A percentile compares a stretch with the other conserved stretches of the same genome.
Evolutionary conservation across 1,140 invertebrate species (phyloP).

Genomic region (Chrysoperla carnea): DNA sequence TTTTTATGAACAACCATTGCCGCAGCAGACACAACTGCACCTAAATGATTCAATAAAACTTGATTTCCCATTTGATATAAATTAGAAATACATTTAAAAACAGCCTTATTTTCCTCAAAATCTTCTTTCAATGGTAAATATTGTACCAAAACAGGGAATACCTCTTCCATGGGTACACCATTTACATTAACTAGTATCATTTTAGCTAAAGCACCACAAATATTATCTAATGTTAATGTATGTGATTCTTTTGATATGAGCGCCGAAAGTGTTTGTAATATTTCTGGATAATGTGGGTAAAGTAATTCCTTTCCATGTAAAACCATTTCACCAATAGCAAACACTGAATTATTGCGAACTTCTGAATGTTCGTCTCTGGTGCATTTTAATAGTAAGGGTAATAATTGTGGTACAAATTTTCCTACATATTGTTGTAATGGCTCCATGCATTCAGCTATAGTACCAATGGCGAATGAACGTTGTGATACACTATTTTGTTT

Average conservation of each 20-base stretch:
- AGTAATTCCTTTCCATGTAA: constrained; percentile 38
- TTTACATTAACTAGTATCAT: constrained; percentile 45
- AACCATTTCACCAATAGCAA: constrained; percentile 54
- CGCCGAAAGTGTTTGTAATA: constrained; percentile 46
- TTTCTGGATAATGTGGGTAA: constrained; percentile 35
- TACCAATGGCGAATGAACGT: constrained; percentile 52
- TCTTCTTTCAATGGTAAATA: constrained; percentile 58
- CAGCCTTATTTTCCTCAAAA: constrained; percentile 50
- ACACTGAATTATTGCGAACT: constrained; percentile 61
- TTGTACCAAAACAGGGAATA: constrained; percentile 51
- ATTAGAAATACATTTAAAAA: constrained; percentile 43
- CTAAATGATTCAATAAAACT: constrained; percentile 29
- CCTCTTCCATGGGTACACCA: constrained; percentile 44
- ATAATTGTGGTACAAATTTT: constrained; percentile 36
- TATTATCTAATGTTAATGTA: constrained; percentile 49
- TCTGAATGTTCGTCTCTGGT: constrained; percentile 43
- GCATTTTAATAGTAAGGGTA: constrained; percentile 40
- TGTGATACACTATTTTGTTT: constrained; percentile 37
- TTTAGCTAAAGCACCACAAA: constrained; percentile 57
- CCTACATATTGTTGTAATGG: constrained; percentile 32
- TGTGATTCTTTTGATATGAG: constrained; percentile 40
- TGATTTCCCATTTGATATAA: constrained; percentile 39
- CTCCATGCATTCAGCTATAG: constrained; percentile 51
- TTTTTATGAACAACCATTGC: constrained; percentile 31
- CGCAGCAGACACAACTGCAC: constrained; percentile 30